Conservation (phyloP, 1,140 invertebrate species). For the Drosophila fuyamai region DNA sequence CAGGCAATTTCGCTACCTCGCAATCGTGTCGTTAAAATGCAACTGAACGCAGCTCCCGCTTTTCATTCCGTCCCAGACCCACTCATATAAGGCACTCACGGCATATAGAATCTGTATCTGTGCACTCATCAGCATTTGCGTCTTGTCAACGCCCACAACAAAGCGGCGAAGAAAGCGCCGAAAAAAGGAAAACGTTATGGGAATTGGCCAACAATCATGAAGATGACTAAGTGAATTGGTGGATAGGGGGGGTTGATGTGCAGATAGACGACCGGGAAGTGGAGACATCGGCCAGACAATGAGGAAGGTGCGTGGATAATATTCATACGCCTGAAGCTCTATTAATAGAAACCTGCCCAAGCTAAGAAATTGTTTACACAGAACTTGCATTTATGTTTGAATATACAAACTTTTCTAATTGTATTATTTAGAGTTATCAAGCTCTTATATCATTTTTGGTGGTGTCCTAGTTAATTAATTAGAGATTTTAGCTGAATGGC, state of each 20-base stretch:
- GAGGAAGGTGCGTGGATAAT: not conserved
- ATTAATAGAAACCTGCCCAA: too few relatives aligned
- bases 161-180: slow-evolving; percentile 59
- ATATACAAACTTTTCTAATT: too few relatives aligned
- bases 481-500: too few relatives aligned
- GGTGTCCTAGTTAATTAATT: too few relatives aligned
- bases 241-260: not conserved
- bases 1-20: slow-evolving; percentile 54
- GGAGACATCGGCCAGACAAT: slow-evolving; percentile 8
- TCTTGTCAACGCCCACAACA: slow-evolving; percentile 57
- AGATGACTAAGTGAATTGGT: slow-evolving; percentile 18
- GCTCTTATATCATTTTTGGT: too few relatives aligned
- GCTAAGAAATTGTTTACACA: too few relatives aligned
- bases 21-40: slow-evolving; percentile 37
- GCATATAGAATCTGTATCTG: slow-evolving; percentile 27
- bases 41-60: slow-evolving; percentile 51
- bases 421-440: too few relatives aligned
- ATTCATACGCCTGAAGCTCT: not conserved
- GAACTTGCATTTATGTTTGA: too few relatives aligned
- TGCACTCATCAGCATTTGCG: slow-evolving; percentile 25
- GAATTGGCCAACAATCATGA: slow-evolving; percentile 34
- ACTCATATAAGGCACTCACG: slow-evolving; percentile 31
- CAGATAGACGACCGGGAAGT: not conserved
- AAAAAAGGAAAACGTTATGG: slow-evolving; percentile 32
- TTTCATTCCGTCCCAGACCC: slow-evolving; percentile 23